Conservation (phyloP, 2,113 vertebrate genomes). For the Hydrolagus affinis region DNA sequence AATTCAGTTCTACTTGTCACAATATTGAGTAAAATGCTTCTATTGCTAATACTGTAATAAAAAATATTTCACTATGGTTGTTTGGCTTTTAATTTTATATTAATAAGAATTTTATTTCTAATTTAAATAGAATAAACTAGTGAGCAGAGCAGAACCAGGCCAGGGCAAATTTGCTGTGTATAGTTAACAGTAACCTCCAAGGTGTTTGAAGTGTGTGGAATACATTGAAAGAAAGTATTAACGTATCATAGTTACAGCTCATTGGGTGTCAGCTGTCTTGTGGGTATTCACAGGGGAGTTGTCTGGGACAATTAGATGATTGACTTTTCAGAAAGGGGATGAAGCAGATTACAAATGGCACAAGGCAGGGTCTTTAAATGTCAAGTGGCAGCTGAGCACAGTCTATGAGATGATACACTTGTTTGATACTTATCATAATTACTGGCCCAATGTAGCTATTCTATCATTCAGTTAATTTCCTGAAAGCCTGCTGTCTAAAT, state of each 20-base stretch:
- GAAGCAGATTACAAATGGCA: not conserved
- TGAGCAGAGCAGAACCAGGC: too few relatives aligned
- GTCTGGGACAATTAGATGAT: not conserved
- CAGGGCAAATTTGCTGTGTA: too few relatives aligned
- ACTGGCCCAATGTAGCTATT: not conserved
- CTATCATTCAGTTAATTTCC: constrained; percentile 7
- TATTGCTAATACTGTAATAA: too few relatives aligned
- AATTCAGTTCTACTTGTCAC: too few relatives aligned
- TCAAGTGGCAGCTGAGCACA: not conserved
- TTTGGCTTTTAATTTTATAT: too few relatives aligned
- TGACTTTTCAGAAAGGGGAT: not conserved
- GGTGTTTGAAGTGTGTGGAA: not conserved
- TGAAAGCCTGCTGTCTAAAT: constrained; percentile 23
- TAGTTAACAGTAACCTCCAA: too few relatives aligned
- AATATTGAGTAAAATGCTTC: too few relatives aligned
- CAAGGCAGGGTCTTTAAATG: not conserved
- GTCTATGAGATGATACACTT: not conserved
- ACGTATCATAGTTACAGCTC: too few relatives aligned
- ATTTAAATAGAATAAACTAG: too few relatives aligned
- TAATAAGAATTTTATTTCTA: too few relatives aligned
- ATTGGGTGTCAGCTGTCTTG: not conserved
- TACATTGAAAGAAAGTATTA: not conserved
- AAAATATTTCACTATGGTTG: too few relatives aligned
- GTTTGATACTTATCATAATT: constrained; percentile 1
- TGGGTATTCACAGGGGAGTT: not conserved